Evolutionary conservation across 2,797 vertebrate genomes (phyloP).

Genomic region (Luscinia megarhynchos): DNA sequence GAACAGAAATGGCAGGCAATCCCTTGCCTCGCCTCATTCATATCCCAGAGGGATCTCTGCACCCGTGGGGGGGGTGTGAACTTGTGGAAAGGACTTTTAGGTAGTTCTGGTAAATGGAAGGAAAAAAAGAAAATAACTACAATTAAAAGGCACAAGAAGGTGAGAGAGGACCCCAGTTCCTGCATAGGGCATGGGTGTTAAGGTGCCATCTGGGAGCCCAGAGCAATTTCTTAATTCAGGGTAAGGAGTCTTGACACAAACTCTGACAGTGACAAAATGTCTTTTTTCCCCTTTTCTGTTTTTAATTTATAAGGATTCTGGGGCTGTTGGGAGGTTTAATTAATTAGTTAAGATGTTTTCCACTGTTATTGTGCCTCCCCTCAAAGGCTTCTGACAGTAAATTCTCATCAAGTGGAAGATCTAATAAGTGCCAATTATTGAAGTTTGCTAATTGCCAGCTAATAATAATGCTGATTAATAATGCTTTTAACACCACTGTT

Average conservation of each 20-base stretch:
- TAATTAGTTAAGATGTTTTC: slow-evolving; percentile 62
- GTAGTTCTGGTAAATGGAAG: neutral
- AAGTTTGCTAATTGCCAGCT: slow-evolving; percentile 63
- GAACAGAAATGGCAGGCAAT: slow-evolving; percentile 15
- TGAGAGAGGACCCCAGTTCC: neutral
- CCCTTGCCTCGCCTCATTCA: neutral
- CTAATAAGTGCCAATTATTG: slow-evolving; percentile 63
- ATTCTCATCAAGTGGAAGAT: slow-evolving; percentile 64
- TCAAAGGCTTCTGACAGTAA: slow-evolving; percentile 62
- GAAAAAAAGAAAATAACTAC: neutral
- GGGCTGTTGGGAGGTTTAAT: slow-evolving; percentile 15
- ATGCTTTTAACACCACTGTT: slow-evolving; percentile 27
- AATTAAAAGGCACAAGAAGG: neutral
- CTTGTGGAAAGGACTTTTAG: neutral
- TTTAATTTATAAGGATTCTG: neutral
- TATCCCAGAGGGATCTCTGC: neutral
- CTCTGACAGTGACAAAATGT: neutral
- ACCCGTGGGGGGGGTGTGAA: neutral
- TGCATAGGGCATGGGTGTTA: rapidly evolving
- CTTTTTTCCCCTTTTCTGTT: rapidly evolving
- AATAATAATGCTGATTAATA: slow-evolving; percentile 64
- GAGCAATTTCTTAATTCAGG: rapidly evolving
- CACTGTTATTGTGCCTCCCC: slow-evolving; percentile 25
- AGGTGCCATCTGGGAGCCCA: neutral
- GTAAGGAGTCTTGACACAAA: neutral